Percentiles rank a stretch among this genome's conserved stretches.
Evolutionary conservation across 2,113 vertebrate genomes (phyloP).

Genomic region (Chaenogobius annularis): DNA sequence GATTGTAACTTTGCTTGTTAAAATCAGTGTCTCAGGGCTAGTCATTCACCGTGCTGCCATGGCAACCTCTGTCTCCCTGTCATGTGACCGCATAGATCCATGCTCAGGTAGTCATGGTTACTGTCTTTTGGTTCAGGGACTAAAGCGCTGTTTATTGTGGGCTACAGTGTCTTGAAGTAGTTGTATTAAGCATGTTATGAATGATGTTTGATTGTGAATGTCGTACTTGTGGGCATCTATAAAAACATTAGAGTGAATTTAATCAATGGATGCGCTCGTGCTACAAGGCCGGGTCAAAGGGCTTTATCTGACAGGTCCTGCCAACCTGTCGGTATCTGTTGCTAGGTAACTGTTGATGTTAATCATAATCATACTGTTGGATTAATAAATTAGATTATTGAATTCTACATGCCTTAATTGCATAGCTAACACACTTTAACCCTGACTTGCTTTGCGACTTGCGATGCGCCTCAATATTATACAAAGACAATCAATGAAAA

Average conservation of each 20-base stretch:
- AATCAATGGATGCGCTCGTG: conserved; percentile 31
- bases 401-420: conserved; percentile 31
- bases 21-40: conserved; percentile 31
- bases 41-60: conserved; percentile 57
- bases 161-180: conserved; percentile 6
- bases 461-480: neutral
- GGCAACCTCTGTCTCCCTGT: conserved; percentile 57
- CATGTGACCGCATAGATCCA: conserved; percentile 48
- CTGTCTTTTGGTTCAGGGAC: conserved; percentile 41
- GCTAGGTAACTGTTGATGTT: conserved; percentile 61
- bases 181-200: neutral
- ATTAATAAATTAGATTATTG: conserved; percentile 50
- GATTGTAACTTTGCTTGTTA: conserved; percentile 25
- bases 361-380: conserved; percentile 36
- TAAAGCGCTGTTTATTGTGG: conserved; percentile 17
- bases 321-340: conserved; percentile 49
- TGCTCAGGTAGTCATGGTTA: conserved; percentile 69
- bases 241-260: conserved; percentile 50
- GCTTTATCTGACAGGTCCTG: conserved; percentile 29
- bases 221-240: conserved; percentile 27
- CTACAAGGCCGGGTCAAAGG: conserved; percentile 28
- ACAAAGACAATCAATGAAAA: neutral
- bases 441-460: neutral
- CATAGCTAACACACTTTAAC: conserved; percentile 23
- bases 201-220: neutral